Evolutionary conservation across 2,797 vertebrate species (phyloP).

Genomic region (Coreius guichenoti): DNA sequence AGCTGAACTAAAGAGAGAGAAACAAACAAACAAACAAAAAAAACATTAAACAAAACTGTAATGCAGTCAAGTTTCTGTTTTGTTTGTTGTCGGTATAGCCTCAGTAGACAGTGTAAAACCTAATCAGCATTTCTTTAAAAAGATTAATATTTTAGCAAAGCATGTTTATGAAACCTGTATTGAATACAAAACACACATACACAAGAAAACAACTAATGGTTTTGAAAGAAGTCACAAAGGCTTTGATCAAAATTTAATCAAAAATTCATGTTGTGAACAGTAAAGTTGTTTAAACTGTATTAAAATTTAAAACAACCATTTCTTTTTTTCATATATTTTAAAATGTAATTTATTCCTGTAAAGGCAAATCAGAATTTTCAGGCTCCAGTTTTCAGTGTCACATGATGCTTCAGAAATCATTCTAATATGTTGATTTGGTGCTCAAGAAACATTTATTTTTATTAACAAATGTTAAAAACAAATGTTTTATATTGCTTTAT

Average conservation of each 20-base stretch:
- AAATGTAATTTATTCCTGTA: background rate
- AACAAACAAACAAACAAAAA: background rate
- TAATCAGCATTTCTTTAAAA: background rate
- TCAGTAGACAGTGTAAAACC: background rate
- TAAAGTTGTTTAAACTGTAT: no score
- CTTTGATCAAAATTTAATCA: background rate
- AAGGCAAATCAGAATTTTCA: background rate
- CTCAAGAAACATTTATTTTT: background rate
- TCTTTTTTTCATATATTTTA: background rate
- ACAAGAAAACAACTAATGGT: background rate
- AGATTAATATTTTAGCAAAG: background rate
- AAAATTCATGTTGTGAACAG: background rate
- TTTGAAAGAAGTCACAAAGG: background rate
- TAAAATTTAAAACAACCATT: background rate
- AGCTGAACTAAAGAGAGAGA: slow-evolving; percentile 65
- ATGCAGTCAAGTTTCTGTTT: background rate
- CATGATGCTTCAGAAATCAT: background rate
- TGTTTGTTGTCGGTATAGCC: background rate
- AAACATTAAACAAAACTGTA: background rate
- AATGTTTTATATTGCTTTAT: background rate
- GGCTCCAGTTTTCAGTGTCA: background rate
- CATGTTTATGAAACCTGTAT: background rate
- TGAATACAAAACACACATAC: background rate
- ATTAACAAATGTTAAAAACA: background rate
- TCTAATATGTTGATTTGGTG: background rate